Conservation (phyloP, 1,140 invertebrate species). For the Gryon sp. region DNA sequence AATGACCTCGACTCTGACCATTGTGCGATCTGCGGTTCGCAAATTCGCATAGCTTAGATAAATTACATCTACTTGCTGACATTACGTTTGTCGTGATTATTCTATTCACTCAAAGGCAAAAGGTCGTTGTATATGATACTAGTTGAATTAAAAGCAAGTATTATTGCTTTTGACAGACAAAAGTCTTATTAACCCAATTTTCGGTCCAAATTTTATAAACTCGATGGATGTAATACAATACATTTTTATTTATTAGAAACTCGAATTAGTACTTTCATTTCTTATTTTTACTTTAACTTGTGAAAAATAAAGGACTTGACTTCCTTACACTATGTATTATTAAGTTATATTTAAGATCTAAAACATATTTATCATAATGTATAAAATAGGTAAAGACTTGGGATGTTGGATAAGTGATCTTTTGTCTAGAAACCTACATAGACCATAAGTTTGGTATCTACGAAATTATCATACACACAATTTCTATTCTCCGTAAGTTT, state of each 20-base stretch:
- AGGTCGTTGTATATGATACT: constrained; percentile 1
- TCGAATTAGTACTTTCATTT: too few species aligned
- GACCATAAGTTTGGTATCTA: constrained; percentile 17
- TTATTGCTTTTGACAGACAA: too few species aligned
- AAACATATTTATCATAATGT: too few species aligned
- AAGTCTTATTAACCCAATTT: too few species aligned
- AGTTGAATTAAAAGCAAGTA: not conserved
- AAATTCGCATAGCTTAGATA: constrained; percentile 34
- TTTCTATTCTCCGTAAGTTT: constrained; percentile 41
- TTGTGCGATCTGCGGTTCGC: constrained; percentile 66
- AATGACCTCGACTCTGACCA: constrained; percentile 67
- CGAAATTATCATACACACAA: constrained; percentile 43
- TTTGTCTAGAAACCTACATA: constrained; percentile 40
- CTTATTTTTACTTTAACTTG: too few species aligned
- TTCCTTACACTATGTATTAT: too few species aligned
- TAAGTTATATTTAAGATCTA: too few species aligned
- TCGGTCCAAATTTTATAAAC: too few species aligned
- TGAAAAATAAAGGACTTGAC: too few species aligned
- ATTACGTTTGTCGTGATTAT: constrained; percentile 29
- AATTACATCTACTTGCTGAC: constrained; percentile 34
- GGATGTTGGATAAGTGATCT: constrained; percentile 12
- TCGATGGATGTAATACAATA: too few species aligned
- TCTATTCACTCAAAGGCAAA: constrained; percentile 17
- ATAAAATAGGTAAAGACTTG: constrained; percentile 25
- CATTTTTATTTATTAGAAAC: too few species aligned